These are phyloP conservation scores for Halcyon senegalensis DNA, from an alignment of 2,113 vertebrate genomes.

Conservation along the genomic window DNA sequence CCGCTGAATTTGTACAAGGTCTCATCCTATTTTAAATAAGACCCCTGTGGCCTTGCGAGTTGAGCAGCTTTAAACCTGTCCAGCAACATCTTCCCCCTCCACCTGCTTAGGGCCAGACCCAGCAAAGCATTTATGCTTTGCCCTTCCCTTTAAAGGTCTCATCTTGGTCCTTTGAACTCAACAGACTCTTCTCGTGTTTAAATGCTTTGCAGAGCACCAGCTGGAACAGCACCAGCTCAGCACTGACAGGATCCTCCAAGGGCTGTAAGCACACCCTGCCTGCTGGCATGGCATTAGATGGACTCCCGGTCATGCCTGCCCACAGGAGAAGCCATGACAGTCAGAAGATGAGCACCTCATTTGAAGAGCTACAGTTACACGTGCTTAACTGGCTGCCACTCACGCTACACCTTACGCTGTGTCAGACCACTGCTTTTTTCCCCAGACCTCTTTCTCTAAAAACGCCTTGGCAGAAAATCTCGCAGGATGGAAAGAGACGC, in stretches of 20 bases:
- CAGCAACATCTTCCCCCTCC: not conserved
- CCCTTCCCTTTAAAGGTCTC: not conserved
- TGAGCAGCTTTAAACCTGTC: not conserved
- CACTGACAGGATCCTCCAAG: not conserved
- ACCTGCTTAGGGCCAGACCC: not conserved
- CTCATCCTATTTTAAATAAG: not conserved
- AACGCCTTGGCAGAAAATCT: constrained; percentile 16
- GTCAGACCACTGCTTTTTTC: not conserved
- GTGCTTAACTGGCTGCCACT: not conserved
- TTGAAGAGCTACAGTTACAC: not conserved
- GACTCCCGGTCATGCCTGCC: not conserved
- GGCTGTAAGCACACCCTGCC: not conserved
- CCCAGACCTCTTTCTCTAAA: not conserved
- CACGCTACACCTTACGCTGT: not conserved
- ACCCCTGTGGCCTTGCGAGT: not conserved
- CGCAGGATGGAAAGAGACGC: not conserved
- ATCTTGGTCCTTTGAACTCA: not conserved
- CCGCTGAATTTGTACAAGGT: not conserved
- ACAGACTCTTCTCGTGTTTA: not conserved
- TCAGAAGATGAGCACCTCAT: not conserved
- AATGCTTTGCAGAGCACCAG: not conserved
- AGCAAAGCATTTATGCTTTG: not conserved
- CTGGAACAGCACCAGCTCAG: not conserved
- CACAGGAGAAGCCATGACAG: not conserved
- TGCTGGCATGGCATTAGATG: not conserved